Percentiles rank a stretch among this genome's conserved stretches.
Conservation (phyloP, 2,113 vertebrate genomes). For the Oryzias curvinotus region DNA sequence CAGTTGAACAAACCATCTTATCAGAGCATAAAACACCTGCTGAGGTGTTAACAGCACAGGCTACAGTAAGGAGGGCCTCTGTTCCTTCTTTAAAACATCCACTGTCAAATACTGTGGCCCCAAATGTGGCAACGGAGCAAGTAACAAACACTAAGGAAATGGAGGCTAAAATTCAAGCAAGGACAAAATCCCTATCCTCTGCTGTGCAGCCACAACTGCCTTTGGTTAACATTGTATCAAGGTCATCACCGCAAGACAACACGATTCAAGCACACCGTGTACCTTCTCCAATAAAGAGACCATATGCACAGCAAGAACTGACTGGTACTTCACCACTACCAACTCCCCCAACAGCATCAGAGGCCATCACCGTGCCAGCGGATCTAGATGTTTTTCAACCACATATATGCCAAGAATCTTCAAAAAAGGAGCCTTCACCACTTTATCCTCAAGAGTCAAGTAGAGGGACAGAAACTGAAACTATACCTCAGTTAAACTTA, state of each 20-base stretch:
- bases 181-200: conserved; percentile 38
- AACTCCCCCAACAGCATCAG: conserved; percentile 21
- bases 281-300: conserved; percentile 65
- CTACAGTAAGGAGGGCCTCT: conserved; percentile 56
- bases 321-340: conserved; percentile 22
- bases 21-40: conserved; percentile 65
- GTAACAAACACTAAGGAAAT: conserved; percentile 15
- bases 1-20: conserved; percentile 60
- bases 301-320: conserved; percentile 52
- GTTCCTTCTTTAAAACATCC: conserved; percentile 57
- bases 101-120: conserved; percentile 24
- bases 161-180: conserved; percentile 29
- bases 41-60: conserved; percentile 52
- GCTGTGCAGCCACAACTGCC: conserved; percentile 11
- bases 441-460: conserved; percentile 17
- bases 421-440: conserved; percentile 15
- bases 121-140: conserved; percentile 32
- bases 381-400: conserved; percentile 34
- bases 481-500: conserved; percentile 13
- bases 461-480: conserved; percentile 7
- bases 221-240: conserved; percentile 18
- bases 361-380: conserved; percentile 26
- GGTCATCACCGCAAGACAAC: conserved; percentile 32
- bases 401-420: conserved; percentile 25
- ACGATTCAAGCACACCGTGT: conserved; percentile 51